Base-by-base conservation (phyloP, 2,888 invertebrate genomes). In the Cantharis flavilabris region DNA sequence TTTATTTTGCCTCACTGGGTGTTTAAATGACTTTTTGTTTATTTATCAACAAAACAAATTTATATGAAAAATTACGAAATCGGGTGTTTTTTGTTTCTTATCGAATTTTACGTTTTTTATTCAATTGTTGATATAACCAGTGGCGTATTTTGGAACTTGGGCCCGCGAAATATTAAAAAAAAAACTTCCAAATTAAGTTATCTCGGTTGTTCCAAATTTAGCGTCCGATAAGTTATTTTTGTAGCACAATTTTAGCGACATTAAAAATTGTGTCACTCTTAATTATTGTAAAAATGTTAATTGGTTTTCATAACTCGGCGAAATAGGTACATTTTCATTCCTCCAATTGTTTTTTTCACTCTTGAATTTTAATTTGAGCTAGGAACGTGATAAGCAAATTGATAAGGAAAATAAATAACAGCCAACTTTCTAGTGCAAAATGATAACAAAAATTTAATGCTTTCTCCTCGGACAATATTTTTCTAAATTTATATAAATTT, bases 351-450 rank as follows among this genome's bases (percentile, higher is more conserved):
- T 49, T 49, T 49, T 49, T 49, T 49, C 13, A 49, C 49, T 49
- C 67, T 65, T 23, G 65, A 65, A 65, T 65, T 65, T 65, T 20
- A 18, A 14, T 69, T 7, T 26, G 28, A 18, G 33, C 14, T 14
- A 72, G 72, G 72, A 67, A 65, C 64, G 65, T 65, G 65, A 72
- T 72, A 72, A 72, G 18, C n/a, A 20, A 30, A 72, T 65, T 65
- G 72, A 72, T 72, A 72, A 65, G 72, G 10, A 26, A 72, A 65
- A 9, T 49, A 72, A 72, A 72, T 67, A 67, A 23, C 65, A 67
- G n/a, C 20, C 64, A 23, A 67, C 65, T 67, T 67, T 67, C 65
- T 67, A 67, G 65, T 67, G 65, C 65, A 67, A 67, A 65, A 67
- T 67, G 65, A 67, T 67, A 67, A 67, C 65, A 67, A 67, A 49